phyloP scores from a whole-genome alignment of 1,140 invertebrate species.

The Rhagoletis zephyria region DNA sequence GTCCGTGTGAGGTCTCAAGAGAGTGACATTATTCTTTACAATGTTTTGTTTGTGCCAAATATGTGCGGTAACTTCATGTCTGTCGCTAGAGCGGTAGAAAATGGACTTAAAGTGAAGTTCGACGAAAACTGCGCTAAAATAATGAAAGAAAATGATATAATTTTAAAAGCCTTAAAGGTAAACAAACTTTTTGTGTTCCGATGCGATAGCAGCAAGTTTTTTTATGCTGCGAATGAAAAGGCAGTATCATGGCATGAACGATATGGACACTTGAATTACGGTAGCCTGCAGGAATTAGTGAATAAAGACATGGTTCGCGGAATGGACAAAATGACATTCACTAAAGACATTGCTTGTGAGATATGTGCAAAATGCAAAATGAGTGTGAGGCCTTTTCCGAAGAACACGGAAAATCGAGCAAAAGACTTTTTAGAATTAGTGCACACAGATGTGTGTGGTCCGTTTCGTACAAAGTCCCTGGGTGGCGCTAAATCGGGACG shows the following conservation, averaged over 20 bases:
- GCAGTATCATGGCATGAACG: conserved; percentile 59
- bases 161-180: conserved; percentile 48
- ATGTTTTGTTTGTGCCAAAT: conserved; percentile 56
- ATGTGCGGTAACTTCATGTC: conserved; percentile 55
- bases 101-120: conserved; percentile 55
- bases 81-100: not conserved
- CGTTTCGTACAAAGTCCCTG: conserved; percentile 67
- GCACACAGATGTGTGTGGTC: conserved; percentile 67
- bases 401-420: not conserved
- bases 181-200: conserved; percentile 50
- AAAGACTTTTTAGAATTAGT: not conserved
- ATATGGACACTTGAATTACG: conserved; percentile 58
- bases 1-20: conserved; percentile 28
- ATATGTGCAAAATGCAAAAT: conserved; percentile 40
- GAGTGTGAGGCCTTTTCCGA: not conserved
- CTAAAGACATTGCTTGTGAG: conserved; percentile 57
- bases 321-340: conserved; percentile 59
- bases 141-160: not conserved
- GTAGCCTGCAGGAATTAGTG: no score
- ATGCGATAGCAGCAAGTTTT: not conserved
- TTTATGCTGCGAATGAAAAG: conserved; percentile 36
- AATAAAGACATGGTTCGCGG: not conserved
- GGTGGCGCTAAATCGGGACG: conserved; percentile 65
- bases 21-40: not conserved
- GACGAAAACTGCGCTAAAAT: conserved; percentile 39